Percentiles rank a stretch among this genome's conserved stretches.
Evolutionary conservation across 2,888 invertebrate species (phyloP).

Genomic region (Platycnemis pennipes): DNA sequence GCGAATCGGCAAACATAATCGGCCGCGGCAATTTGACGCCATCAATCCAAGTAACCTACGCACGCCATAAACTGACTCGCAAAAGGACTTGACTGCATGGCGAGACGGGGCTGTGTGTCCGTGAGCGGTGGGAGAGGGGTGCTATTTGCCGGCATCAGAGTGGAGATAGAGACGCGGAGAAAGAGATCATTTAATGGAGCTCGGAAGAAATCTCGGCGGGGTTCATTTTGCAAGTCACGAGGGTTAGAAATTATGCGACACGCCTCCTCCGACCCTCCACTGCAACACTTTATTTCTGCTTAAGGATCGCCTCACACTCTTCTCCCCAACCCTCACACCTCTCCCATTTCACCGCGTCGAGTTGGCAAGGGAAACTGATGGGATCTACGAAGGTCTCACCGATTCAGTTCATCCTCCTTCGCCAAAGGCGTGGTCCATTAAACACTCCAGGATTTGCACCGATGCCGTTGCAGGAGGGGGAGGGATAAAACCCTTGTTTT

Average conservation of each 20-base stretch:
- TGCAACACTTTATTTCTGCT: neutral
- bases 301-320: neutral
- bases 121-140: neutral
- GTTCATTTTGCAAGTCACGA: neutral
- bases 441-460: slow-evolving; percentile 10
- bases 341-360: neutral
- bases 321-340: neutral
- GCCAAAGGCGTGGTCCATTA: neutral
- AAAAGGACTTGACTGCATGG: neutral
- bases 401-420: slow-evolving; percentile 10
- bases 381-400: neutral
- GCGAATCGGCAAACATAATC: slow-evolving; percentile 55
- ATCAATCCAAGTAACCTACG: slow-evolving; percentile 25
- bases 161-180: neutral
- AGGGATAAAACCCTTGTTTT: slow-evolving; percentile 4
- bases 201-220: neutral
- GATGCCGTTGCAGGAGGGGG: neutral
- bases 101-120: neutral
- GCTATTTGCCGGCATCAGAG: neutral
- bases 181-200: neutral
- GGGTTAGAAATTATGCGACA: neutral
- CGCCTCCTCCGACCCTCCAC: neutral
- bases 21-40: slow-evolving; percentile 48
- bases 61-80: slow-evolving; percentile 7
- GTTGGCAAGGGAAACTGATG: neutral